A percentile compares a stretch with the other conserved stretches of the same genome.
These are phyloP conservation scores for Hemibagrus wyckioides DNA, from an alignment of 2,113 vertebrate species.

Conservation along the genomic window DNA sequence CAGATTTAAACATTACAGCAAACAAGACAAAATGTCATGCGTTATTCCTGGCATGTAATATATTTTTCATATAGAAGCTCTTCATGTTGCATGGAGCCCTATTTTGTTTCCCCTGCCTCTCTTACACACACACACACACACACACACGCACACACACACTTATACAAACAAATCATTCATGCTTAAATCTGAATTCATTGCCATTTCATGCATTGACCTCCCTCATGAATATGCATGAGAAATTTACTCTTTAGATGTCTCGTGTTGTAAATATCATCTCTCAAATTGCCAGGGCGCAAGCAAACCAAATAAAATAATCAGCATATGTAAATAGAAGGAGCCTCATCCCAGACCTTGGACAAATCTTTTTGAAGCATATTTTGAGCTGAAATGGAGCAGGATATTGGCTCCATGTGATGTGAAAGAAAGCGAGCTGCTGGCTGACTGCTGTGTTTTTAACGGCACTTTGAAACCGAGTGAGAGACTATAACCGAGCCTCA, in stretches of 20 bases:
- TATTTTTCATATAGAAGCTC: background rate
- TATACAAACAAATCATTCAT: slow-evolving; percentile 33
- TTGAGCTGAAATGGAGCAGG: background rate
- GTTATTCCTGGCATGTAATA: background rate
- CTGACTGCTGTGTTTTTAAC: slow-evolving; percentile 32
- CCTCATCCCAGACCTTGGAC: slow-evolving; percentile 5
- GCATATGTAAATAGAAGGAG: slow-evolving; percentile 32
- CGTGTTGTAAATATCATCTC: slow-evolving; percentile 52
- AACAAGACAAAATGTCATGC: background rate
- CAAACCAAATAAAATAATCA: slow-evolving; percentile 53
- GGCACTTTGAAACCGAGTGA: slow-evolving; percentile 45
- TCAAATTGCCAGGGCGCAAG: slow-evolving; percentile 48
- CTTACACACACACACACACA: slow-evolving; percentile 4
- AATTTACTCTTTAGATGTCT: slow-evolving; percentile 46
- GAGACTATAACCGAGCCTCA: slow-evolving; percentile 40
- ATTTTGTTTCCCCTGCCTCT: slow-evolving; percentile 3
- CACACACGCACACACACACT: background rate
- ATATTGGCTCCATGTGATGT: background rate
- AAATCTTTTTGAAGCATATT: background rate
- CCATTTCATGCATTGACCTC: slow-evolving; percentile 44
- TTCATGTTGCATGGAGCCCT: background rate
- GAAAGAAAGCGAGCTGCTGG: background rate
- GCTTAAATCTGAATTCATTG: slow-evolving; percentile 36
- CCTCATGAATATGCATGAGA: slow-evolving; percentile 59
- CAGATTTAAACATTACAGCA: no score